Base-by-base conservation (phyloP, 2,113 vertebrate genomes). In the Brachypteracias leptosomus region DNA sequence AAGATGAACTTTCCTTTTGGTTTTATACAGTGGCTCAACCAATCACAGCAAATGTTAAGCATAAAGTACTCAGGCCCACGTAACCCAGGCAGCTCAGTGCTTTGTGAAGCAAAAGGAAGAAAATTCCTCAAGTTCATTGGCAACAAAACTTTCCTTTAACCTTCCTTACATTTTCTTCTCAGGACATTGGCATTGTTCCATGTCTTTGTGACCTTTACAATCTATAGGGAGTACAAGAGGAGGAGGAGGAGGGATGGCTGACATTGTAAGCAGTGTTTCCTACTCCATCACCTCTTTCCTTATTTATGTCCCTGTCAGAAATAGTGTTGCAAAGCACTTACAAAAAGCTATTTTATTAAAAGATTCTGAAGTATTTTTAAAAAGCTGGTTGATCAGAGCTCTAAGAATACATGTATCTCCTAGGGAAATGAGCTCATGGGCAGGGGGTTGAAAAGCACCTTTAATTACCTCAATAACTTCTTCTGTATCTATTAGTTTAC, bases 21-120 rank as follows among this genome's bases (percentile, higher is more conserved):
- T 92, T 88, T 95, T 68, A 54, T 81, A n/a, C 26, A 59, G 47
- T 49, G 57, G 54, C 73, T 87, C 57, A 84, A 51, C 90, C 92
- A 94, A 94, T 94, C 95, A 75, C 65, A 87, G 92, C 44, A 94
- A 96, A 95, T 87, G 85, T 75, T 97, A 96, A 63, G 75, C 29
- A 31, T 47, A 57, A 88, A 88, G 36, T 61, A 63, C 82, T 17
- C 5, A 67, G 75, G 63, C 63, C 42, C 38, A 83, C 7, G 5
- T 88, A 94, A 73, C 59, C 47, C 75, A 61, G 47, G 25, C 25
- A 74, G 8, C 47, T 77, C 72, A 47, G 33, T 63, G 58, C 35
- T 84, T 67, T 77, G 16, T 83, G 75, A 94, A 95, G 75, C 1
- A 11, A 93, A 86, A 58, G 72, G 36, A 81, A 72, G 31, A 81